Percentiles rank a stretch among this genome's conserved stretches.
phyloP scores from a whole-genome alignment of 2,888 invertebrate genomes.

The Aporophyla nigra region DNA sequence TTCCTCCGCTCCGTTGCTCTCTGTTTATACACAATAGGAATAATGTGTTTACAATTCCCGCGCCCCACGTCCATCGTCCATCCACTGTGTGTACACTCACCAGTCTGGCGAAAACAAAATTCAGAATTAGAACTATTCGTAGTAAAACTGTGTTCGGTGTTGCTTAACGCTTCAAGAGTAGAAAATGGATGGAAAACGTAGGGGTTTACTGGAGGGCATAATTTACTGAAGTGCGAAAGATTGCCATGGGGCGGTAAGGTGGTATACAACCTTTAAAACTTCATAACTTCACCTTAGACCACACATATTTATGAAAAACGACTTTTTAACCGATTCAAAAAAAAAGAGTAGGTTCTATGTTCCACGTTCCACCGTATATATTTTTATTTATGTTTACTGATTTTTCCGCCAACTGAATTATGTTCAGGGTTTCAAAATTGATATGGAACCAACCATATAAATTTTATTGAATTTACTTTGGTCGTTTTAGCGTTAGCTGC shows the following conservation, averaged over 20 bases:
- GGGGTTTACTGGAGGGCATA: neutral
- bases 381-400: no score
- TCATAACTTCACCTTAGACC: no score
- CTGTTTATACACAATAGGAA: slow-evolving; percentile 57
- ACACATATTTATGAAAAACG: no score
- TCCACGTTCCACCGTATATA: no score
- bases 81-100: slow-evolving; percentile 42
- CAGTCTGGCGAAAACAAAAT: slow-evolving; percentile 32
- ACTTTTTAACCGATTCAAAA: no score
- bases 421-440: no score
- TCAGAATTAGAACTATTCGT: slow-evolving; percentile 49
- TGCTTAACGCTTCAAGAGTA: slow-evolving; percentile 14
- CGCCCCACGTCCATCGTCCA: slow-evolving; percentile 41
- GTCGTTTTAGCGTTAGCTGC: no score
- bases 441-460: no score
- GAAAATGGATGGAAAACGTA: neutral
- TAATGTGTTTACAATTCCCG: slow-evolving; percentile 60
- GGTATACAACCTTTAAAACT: no score
- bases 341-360: no score
- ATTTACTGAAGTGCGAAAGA: neutral
- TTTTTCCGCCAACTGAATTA: no score
- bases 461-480: no score
- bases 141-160: slow-evolving; percentile 18
- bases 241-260: neutral
- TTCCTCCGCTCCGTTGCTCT: slow-evolving; percentile 33